Conservation (phyloP, 2,888 invertebrate species). For the Gasteruption jaculator region DNA sequence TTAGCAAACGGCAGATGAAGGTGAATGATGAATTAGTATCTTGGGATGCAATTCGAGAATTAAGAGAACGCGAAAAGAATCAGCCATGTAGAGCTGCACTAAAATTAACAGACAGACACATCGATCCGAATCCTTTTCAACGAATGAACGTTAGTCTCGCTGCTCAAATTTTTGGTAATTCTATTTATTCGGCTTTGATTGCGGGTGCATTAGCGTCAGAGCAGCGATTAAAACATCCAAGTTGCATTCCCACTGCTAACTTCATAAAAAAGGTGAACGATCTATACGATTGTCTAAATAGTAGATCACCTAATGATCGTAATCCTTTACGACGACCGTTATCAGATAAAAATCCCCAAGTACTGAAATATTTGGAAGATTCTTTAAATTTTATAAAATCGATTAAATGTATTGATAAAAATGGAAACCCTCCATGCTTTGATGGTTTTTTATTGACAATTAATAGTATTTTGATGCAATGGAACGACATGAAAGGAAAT, state of each 20-base stretch:
- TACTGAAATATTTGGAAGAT: conserved; percentile 19
- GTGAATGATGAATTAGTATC: background rate
- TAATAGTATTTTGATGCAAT: conserved; percentile 20
- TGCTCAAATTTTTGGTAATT: conserved; percentile 29
- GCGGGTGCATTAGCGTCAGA: conserved; percentile 21
- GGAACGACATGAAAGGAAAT: conserved; percentile 17
- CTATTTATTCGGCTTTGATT: conserved; percentile 24
- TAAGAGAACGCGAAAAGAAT: conserved; percentile 20
- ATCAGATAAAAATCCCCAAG: conserved; percentile 15
- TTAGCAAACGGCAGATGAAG: too few species aligned
- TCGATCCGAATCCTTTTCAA: conserved; percentile 26
- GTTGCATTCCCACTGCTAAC: conserved; percentile 22
- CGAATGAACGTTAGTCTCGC: conserved; percentile 28
- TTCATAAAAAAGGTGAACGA: conserved; percentile 28
- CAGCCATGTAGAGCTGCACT: conserved; percentile 23
- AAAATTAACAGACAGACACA: conserved; percentile 26
- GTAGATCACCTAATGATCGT: conserved; percentile 16
- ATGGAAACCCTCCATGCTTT: conserved; percentile 25
- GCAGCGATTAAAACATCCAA: conserved; percentile 16
- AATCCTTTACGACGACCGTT: conserved; percentile 21
- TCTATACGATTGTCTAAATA: conserved; percentile 27
- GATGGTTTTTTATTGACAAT: conserved; percentile 27
- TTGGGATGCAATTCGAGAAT: conserved; percentile 20
- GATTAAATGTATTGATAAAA: conserved; percentile 13
- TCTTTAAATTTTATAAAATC: conserved; percentile 18